Percentiles rank a stretch among this genome's conserved stretches.
Conservation (phyloP, 1,140 invertebrate genomes). For the Sarcophaga bullata region DNA sequence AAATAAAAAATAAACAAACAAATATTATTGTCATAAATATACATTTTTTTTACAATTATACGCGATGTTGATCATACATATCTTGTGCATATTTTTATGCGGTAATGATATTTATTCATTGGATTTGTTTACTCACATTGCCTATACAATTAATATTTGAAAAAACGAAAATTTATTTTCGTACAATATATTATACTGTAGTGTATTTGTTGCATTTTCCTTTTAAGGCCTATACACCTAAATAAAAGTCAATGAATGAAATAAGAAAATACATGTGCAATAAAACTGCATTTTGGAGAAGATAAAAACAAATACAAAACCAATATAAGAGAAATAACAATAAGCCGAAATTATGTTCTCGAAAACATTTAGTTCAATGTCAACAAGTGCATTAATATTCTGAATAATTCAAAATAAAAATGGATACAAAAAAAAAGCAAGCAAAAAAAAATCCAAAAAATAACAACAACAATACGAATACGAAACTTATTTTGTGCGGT, state of each 20-base stretch:
- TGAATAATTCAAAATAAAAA: background rate
- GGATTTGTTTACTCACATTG: too few species aligned
- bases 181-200: too few species aligned
- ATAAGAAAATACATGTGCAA: background rate
- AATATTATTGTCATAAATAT: background rate
- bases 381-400: conserved; percentile 4
- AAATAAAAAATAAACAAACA: conserved; percentile 15
- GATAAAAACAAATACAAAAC: background rate
- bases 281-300: background rate
- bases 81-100: too few species aligned
- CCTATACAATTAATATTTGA: too few species aligned
- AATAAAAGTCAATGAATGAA: background rate
- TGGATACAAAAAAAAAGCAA: background rate
- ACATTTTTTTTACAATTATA: background rate
- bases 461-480: background rate
- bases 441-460: background rate
- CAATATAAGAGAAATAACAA: background rate
- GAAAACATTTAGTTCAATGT: conserved; percentile 1
- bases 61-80: too few species aligned
- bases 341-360: background rate
- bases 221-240: too few species aligned
- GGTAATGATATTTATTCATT: too few species aligned
- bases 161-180: too few species aligned
- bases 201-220: too few species aligned
- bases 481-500: background rate